Evolutionary conservation across 2,888 invertebrate genomes (phyloP).

Genomic region (Anthrax anthrax): DNA sequence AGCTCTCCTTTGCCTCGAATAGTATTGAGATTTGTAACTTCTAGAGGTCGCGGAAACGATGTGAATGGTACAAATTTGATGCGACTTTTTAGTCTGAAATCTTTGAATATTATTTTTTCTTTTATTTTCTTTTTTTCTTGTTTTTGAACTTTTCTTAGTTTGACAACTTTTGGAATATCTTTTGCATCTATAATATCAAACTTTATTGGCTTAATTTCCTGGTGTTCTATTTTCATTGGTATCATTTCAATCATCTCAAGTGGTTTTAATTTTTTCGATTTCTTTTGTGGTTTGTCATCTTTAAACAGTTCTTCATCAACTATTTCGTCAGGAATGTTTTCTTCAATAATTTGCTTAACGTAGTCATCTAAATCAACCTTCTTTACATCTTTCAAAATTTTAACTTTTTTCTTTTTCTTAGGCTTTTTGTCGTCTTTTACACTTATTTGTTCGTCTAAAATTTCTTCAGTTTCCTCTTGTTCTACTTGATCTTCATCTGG

Average conservation of each 20-base stretch:
- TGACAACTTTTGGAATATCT: conserved; percentile 47
- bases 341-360: conserved; percentile 29
- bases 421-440: conserved; percentile 14
- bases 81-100: conserved; percentile 54
- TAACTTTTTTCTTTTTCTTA: conserved; percentile 16
- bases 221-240: conserved; percentile 45
- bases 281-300: conserved; percentile 19
- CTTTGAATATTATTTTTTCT: conserved; percentile 44
- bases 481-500: too few species aligned
- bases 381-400: conserved; percentile 16
- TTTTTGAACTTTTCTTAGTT: conserved; percentile 39
- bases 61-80: conserved; percentile 52
- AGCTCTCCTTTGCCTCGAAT: conserved; percentile 47
- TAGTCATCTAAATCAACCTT: conserved; percentile 30
- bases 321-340: conserved; percentile 33
- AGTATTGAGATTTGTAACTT: conserved; percentile 37
- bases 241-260: conserved; percentile 37
- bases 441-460: too few species aligned
- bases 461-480: too few species aligned
- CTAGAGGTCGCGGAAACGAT: conserved; percentile 38
- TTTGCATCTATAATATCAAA: conserved; percentile 44
- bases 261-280: conserved; percentile 20
- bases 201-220: conserved; percentile 42
- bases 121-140: conserved; percentile 36
- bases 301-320: conserved; percentile 27